These are phyloP conservation scores for Probaryconus sp. DNA, from an alignment of 1,140 invertebrate genomes.

Conservation along the genomic window DNA sequence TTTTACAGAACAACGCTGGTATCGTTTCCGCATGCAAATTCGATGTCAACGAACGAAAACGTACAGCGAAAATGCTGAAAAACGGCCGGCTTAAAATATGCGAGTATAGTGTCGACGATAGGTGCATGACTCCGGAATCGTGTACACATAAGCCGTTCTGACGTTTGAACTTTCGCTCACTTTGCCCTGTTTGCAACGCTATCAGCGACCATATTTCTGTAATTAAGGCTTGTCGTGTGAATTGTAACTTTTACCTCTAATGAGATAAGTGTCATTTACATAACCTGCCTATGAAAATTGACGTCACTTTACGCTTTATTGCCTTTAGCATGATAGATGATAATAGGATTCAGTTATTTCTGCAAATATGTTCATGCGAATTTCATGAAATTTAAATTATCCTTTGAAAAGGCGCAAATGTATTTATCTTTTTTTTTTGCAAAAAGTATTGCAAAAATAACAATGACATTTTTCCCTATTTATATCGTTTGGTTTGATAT, in stretches of 20 bases:
- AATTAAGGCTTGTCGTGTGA: conserved; percentile 53
- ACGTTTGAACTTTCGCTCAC: conserved; percentile 49
- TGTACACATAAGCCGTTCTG: conserved; percentile 60
- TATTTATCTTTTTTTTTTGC: too few species aligned
- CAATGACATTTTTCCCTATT: too few species aligned
- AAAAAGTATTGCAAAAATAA: too few species aligned
- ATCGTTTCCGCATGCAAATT: conserved; percentile 63
- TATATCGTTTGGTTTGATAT: too few species aligned
- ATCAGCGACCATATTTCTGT: conserved; percentile 57
- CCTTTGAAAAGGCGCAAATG: too few species aligned
- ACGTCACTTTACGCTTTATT: conserved; percentile 40
- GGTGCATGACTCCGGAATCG: conserved; percentile 65
- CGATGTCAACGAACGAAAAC: conserved; percentile 63
- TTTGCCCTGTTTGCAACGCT: conserved; percentile 12
- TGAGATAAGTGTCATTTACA: conserved; percentile 52
- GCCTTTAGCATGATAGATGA: too few species aligned
- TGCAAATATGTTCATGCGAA: background rate
- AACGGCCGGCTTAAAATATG: conserved; percentile 77
- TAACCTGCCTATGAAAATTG: conserved; percentile 46
- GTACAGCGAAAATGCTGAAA: conserved; percentile 77
- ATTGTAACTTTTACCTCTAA: conserved; percentile 34
- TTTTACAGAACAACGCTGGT: conserved; percentile 60
- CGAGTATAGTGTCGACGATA: conserved; percentile 74
- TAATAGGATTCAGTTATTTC: conserved; percentile 6
- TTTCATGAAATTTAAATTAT: too few species aligned